Evolutionary conservation across 1,140 invertebrate species (phyloP), one percentile per base, ranked within the genome.

Genomic region (Elysia chlorotica): DNA sequence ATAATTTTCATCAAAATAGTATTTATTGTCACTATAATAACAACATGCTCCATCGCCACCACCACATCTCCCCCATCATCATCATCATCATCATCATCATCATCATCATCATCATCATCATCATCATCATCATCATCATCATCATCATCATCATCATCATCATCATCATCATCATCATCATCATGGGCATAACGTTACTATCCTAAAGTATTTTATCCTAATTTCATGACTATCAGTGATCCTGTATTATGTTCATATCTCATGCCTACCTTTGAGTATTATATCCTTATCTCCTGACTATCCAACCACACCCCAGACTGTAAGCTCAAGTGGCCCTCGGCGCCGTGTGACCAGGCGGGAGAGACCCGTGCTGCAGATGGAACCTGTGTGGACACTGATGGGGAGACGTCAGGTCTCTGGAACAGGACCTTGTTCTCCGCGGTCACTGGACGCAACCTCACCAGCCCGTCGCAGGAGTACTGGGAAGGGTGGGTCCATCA

Each of bases 391-490:
- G 65, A 74, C 59, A 36, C 62, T 1, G 61, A 67, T 3, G 68
- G 62, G 54, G 61, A 71, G 2, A 62, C 72, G 25, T 30, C 73
- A 6, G 81, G 81, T 14, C 23, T 83, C 4, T 83, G 81, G 81
- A 80, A 83, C 65, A 62, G 66, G 10, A 77, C 76, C 0, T 25
- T 80, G 30, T 83, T 83, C 56, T 74, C 68, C 5, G 72, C 79
- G 23, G 68, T 54, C 17, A 83, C 81, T 4, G 78, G 78, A 21
- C 63, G 78, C 28, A 78, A 57, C 38, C 41, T 79, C 1, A 38
- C 76, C 10, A 77, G 75, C 1, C 78, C 81, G 2, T 78, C 81
- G 53, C 79, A 83, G 38, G 81, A 83, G 56, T 83, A 83, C 65
- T 83, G 79, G 75, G 79, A 80, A 56, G n/a, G 28, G 65, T 67